Base-by-base conservation (phyloP, 2,113 vertebrate genomes). In the Penelope pileata region DNA sequence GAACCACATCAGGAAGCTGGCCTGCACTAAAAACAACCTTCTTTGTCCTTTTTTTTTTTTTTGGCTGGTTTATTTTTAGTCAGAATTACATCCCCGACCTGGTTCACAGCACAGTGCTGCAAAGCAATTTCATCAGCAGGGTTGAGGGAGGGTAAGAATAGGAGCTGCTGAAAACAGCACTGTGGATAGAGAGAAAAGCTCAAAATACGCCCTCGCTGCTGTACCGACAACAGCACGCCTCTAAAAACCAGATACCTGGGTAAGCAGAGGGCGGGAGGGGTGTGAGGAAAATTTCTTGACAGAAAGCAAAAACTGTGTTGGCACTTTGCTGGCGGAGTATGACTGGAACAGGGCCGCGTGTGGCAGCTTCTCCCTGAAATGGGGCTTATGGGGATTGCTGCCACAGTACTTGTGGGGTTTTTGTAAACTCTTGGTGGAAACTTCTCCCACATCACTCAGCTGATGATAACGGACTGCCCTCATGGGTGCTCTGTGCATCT, bases 401-500 rank as follows among this genome's bases (percentile, higher is more conserved):
- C n/a, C 32, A 24, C 0, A 1, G 12, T 63, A 7, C 70, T 16
- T 68, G 11, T 23, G 40, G 40, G n/a, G 16, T 17, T 69, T 67
- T 67, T 36, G 29, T 34, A 50, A 48, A 12, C 24, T 45, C 22
- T 62, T 53, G 42, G 32, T 3, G 4, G 42, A 30, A 83, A 10
- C 45, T 83, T n/a, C 22, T 42, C 36, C 10, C 1, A 0, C 45
- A 63, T 73, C 69, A 6, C 30, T 48, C 0, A 0, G n/a, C 47
- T 63, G 63, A 22, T 1, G 0, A 26, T 50, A 19, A 17, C 0
- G 0, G 47, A 34, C 68, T 70, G 59, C n/a, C 32, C 2, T 83
- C 2, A 0, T 45, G 21, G 58, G 54, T 1, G 0, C 23, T 74
- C 53, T 15, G 24, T 26, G 60, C 11, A 36, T 36, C 63, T 45